These are phyloP conservation scores for Zootoca vivipara DNA, from an alignment of 2,113 vertebrate species.

Conservation along the genomic window DNA sequence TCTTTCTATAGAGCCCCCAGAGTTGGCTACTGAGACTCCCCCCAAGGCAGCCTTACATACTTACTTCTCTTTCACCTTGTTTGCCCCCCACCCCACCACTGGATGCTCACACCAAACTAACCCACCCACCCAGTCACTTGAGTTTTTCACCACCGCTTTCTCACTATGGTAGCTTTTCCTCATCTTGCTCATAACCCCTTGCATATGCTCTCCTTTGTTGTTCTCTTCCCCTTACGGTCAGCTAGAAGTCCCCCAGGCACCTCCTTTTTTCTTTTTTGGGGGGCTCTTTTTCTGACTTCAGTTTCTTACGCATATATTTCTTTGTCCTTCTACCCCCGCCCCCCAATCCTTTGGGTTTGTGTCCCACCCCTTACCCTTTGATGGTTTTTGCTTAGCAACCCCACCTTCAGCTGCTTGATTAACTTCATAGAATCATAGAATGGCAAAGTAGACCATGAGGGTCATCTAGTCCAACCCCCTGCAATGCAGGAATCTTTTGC, in stretches of 20 bases:
- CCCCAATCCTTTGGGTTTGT: not conserved
- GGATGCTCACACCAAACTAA: too few species aligned
- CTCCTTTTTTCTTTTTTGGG: not conserved
- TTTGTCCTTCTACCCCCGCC: not conserved
- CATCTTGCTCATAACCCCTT: not conserved
- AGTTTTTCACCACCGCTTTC: too few species aligned
- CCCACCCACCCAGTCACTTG: slow-evolving; percentile 11
- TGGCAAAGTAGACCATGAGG: too few species aligned
- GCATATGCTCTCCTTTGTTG: not conserved
- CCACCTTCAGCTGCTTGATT: not conserved
- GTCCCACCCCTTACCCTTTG: not conserved
- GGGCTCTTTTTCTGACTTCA: not conserved
- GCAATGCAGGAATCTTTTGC: too few species aligned
- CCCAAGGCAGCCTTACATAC: not conserved
- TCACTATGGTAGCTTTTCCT: not conserved
- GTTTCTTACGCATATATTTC: too few species aligned
- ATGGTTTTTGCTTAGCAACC: not conserved
- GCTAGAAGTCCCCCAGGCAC: not conserved
- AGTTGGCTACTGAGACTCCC: too few species aligned
- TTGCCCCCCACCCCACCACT: too few species aligned
- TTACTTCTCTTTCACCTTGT: not conserved
- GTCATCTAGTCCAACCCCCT: too few species aligned
- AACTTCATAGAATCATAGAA: too few species aligned
- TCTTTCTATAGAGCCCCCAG: too few species aligned
- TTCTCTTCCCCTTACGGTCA: not conserved